Percentiles rank a stretch among this genome's conserved stretches.
Evolutionary conservation across 2,797 vertebrate species (phyloP).

Genomic region (Urophycis tenuis): DNA sequence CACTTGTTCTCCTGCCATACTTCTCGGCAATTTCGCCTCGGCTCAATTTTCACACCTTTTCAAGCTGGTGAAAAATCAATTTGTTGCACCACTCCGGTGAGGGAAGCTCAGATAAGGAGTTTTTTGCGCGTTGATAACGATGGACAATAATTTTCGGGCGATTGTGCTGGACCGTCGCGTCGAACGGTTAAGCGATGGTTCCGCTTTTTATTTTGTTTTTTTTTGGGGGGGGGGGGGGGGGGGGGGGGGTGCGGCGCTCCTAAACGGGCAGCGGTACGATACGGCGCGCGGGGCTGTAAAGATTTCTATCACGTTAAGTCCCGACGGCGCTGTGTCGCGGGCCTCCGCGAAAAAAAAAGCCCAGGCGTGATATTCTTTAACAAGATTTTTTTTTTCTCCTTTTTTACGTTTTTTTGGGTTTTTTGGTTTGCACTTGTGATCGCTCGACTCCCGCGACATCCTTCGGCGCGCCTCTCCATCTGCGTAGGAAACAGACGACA

Average conservation of each 20-base stretch:
- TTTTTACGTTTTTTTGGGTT: too few species aligned
- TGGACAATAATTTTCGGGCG: neutral
- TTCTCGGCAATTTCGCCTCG: neutral
- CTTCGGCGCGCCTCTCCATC: neutral
- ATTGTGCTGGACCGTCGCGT: neutral
- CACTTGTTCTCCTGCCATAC: neutral
- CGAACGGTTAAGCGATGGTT: neutral
- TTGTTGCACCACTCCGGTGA: neutral
- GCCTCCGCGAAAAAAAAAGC: neutral
- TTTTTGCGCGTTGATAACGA: neutral
- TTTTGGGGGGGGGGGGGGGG: too few species aligned
- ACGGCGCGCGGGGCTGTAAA: neutral
- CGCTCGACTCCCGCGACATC: neutral
- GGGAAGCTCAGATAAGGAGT: neutral
- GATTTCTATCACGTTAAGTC: neutral
- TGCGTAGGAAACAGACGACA: neutral
- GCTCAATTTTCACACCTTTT: slow-evolving; percentile 3
- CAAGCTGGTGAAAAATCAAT: neutral
- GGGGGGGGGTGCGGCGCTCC: neutral
- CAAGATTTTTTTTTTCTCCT: neutral
- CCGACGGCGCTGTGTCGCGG: neutral
- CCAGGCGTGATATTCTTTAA: neutral
- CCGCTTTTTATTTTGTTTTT: neutral
- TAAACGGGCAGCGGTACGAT: too few species aligned
- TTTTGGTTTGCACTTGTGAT: neutral